phyloP scores from a whole-genome alignment of 2,888 invertebrate species.

The Eupithecia exiguata region DNA sequence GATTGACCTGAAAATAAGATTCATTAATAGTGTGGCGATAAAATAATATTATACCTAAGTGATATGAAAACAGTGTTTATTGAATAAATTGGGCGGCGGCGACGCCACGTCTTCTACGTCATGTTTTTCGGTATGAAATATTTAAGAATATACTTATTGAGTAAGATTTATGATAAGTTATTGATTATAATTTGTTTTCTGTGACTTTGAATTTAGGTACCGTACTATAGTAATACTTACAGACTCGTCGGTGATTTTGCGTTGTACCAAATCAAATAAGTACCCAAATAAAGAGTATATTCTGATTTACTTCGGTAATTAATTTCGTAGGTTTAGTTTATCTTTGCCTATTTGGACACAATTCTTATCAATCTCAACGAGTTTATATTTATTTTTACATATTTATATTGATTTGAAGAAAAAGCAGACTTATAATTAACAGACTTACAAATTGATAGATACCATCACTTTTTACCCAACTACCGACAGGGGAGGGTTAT shows the following conservation, averaged over 20 bases:
- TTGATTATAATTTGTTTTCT: neutral
- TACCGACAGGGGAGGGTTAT: too few species aligned
- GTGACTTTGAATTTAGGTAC: neutral
- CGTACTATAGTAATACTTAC: neutral
- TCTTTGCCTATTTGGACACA: neutral
- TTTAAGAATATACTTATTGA: conserved; percentile 19
- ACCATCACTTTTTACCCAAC: too few species aligned
- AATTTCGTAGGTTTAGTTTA: neutral
- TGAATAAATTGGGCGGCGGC: conserved; percentile 70
- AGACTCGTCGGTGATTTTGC: neutral
- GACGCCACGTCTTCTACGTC: conserved; percentile 70
- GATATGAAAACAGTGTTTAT: conserved; percentile 70
- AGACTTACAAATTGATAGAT: too few species aligned
- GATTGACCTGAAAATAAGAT: conserved; percentile 48
- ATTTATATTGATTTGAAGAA: too few species aligned
- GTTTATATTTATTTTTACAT: too few species aligned
- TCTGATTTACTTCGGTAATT: neutral
- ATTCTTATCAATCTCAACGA: neutral
- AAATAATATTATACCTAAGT: conserved; percentile 69
- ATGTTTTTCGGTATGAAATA: conserved; percentile 74
- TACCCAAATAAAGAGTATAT: neutral
- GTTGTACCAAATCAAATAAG: neutral
- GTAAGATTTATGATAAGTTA: neutral
- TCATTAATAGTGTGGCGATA: conserved; percentile 63
- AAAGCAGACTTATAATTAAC: too few species aligned